Evolutionary conservation across 1,140 invertebrate species (phyloP), one percentile per base, ranked within the genome.

Genomic region (Heliconius nattereri): DNA sequence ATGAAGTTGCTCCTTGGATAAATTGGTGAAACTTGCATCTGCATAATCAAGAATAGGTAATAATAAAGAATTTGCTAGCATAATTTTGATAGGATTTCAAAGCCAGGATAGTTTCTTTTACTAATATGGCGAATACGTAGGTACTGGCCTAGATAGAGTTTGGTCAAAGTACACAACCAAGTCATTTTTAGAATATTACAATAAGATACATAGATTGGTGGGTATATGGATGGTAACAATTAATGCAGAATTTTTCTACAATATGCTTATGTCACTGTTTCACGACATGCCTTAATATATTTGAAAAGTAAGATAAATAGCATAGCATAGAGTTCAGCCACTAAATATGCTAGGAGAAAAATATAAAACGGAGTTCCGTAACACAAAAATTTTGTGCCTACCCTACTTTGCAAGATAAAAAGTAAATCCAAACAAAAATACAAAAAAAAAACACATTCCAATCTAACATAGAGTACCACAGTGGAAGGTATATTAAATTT

Each of bases 401-500:
- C 19, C 7, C 20, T n/a, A 6, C 52, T 8, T 7, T 54, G 52
- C 52, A 19, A 19, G 7, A 54, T 54, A 54, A n/a, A 54, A 7
- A 19, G 52, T 54, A 2, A 20, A 20, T 8, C 6, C 2, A 19
- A 54, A 40, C 9, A 11, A 8, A 11, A 40, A 11, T 11, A 7
- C n/a, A 3, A n/a, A 54, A 26, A 23, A 57, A 23, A 16, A 66
- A 29, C 26, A 6, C 60, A 16, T 29, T 26, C 9, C 11, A 26
- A 29, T 26, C 9, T 23, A 23, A 23, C 57, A 66, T 11, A 26
- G 7, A 66, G 26, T 29, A 66, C 23, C 23, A 66, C 3, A 66
- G 9, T 26, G 60, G 57, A 40, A 8, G 19, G 32, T 40, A 37
- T 76, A 76, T 76, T 76, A 76, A 76, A 76, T 66, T 66, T 76